Percentiles rank a stretch among this genome's conserved stretches.
phyloP scores from a whole-genome alignment of 2,797 vertebrate genomes.

The Simalia tracyae region DNA sequence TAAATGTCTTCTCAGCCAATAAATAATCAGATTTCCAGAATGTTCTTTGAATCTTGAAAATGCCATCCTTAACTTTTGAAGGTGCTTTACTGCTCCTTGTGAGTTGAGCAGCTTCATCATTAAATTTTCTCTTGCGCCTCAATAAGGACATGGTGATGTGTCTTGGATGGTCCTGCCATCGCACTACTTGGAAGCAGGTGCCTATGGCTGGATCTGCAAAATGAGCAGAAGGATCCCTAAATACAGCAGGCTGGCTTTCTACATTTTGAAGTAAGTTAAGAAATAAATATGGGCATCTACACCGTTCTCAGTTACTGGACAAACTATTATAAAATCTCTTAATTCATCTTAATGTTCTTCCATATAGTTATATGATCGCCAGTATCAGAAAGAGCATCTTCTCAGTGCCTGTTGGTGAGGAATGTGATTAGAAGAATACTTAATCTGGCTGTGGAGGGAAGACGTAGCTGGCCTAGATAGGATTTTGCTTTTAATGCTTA shows the following conservation, averaged over 20 bases:
- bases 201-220: background rate
- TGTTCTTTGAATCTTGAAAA: background rate
- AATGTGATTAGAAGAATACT: background rate
- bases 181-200: background rate
- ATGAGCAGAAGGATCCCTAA: background rate
- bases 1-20: background rate
- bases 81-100: background rate
- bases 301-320: background rate
- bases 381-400: background rate
- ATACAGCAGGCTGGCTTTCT: background rate
- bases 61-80: background rate
- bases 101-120: background rate
- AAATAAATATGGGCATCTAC: background rate
- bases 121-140: background rate
- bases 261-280: background rate
- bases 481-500: background rate
- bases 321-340: background rate
- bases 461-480: background rate
- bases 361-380: background rate
- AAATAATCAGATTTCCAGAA: background rate
- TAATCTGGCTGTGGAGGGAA: background rate
- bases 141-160: background rate
- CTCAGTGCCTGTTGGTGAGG: too few species aligned
- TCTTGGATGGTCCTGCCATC: background rate
- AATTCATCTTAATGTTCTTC: background rate